Evolutionary conservation across 2,797 vertebrate species (phyloP).

Genomic region (Enteromius paludinosus): DNA sequence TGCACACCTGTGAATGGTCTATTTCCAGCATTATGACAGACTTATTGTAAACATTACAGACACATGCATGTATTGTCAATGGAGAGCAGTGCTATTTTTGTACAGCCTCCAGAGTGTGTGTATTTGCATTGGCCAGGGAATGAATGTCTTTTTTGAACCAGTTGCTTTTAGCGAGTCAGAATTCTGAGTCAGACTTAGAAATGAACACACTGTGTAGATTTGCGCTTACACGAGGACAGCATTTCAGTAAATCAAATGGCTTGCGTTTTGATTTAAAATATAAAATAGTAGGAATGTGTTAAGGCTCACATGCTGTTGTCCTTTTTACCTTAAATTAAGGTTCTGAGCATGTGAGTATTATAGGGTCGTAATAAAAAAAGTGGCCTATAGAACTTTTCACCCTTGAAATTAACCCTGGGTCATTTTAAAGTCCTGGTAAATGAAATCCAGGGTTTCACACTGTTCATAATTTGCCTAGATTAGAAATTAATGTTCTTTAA

Average conservation of each 20-base stretch:
- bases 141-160: neutral
- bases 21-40: conserved; percentile 1
- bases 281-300: neutral
- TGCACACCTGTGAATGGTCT: conserved; percentile 25
- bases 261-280: neutral
- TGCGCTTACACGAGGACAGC: neutral
- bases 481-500: neutral
- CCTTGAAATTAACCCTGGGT: neutral
- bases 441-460: neutral
- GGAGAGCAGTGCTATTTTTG: conserved; percentile 33
- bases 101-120: conserved; percentile 10
- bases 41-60: conserved; percentile 22
- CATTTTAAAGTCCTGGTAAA: neutral
- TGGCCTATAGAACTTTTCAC: neutral
- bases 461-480: neutral
- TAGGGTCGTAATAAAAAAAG: neutral
- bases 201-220: conserved; percentile 14
- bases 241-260: neutral
- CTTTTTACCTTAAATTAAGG: neutral
- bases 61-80: conserved; percentile 16
- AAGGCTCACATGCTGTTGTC: neutral
- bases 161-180: conserved; percentile 27
- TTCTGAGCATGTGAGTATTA: neutral
- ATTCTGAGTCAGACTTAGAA: conserved; percentile 14
- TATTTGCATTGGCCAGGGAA: conserved; percentile 38